These are phyloP conservation scores for Clarias platycephalus DNA, from an alignment of 2,797 vertebrate genomes.

Conservation along the genomic window DNA sequence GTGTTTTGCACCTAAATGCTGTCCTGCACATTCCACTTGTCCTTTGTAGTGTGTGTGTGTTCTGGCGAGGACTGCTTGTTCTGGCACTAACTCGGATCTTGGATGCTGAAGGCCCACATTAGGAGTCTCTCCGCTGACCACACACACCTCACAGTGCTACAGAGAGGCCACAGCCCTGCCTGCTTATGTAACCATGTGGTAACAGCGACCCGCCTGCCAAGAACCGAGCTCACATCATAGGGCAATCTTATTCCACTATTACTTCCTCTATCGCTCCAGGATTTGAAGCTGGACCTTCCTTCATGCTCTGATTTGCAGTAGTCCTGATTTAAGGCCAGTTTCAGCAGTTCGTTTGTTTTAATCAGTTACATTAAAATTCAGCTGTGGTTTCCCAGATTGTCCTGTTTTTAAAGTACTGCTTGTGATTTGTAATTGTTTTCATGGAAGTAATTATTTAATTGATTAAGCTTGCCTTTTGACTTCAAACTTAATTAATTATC, in stretches of 20 bases:
- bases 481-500: neutral
- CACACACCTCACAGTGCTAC: conserved; percentile 53
- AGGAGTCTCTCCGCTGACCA: conserved; percentile 52
- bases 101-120: conserved; percentile 52
- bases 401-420: neutral
- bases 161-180: conserved; percentile 40
- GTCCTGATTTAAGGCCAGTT: conserved; percentile 4
- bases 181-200: conserved; percentile 48
- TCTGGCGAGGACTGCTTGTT: conserved; percentile 40
- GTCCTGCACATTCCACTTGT: conserved; percentile 42
- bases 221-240: conserved; percentile 13
- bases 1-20: conserved; percentile 35
- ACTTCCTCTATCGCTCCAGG: conserved; percentile 9
- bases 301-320: neutral
- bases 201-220: conserved; percentile 38
- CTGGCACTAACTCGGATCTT: conserved; percentile 47
- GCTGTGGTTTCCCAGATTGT: neutral
- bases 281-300: conserved; percentile 3
- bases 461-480: neutral
- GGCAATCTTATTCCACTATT: conserved; percentile 19
- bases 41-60: conserved; percentile 50
- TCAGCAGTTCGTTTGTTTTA: conserved; percentile 3
- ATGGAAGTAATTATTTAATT: neutral
- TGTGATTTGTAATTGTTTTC: neutral
- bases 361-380: neutral